Conservation (phyloP, 2,113 vertebrate genomes). For the Cryptotis parvus region DNA sequence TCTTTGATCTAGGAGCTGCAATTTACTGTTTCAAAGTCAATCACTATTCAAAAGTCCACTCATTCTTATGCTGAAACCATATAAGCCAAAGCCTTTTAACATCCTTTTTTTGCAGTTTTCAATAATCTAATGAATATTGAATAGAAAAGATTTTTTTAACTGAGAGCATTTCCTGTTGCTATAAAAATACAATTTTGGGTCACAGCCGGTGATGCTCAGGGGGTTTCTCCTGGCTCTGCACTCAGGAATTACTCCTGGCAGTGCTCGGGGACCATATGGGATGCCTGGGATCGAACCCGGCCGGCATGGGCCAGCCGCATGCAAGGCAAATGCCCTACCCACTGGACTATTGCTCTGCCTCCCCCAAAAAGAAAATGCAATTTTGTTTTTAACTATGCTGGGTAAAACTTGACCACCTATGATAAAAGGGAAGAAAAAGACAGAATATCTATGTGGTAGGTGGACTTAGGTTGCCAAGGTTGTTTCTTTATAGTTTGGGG, state of each 20-base stretch:
- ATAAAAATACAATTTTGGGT: no score
- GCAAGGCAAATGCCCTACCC: no score
- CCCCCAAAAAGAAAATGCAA: no score
- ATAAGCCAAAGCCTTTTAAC: not conserved
- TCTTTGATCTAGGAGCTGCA: not conserved
- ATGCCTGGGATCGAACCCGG: no score
- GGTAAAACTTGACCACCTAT: not conserved
- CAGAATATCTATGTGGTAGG: no score
- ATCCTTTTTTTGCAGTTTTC: not conserved
- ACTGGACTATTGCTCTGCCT: no score
- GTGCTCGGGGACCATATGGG: no score
- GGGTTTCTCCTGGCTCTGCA: no score
- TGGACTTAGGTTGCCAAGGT: not conserved
- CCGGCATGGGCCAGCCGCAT: no score
- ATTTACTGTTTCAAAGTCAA: not conserved
- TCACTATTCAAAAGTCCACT: not conserved
- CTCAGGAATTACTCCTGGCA: no score
- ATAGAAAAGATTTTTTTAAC: not conserved
- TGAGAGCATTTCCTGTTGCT: not conserved
- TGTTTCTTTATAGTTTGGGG: no score
- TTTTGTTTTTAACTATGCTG: slow-evolving; percentile 28
- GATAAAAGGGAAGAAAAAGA: not conserved
- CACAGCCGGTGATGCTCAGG: no score
- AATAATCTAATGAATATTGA: not conserved
- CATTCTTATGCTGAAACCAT: not conserved